Evolutionary conservation across 2,113 vertebrate species (phyloP), one percentile per base, ranked within the genome.

Genomic region (Rhegmatorhina hoffmannsi): DNA sequence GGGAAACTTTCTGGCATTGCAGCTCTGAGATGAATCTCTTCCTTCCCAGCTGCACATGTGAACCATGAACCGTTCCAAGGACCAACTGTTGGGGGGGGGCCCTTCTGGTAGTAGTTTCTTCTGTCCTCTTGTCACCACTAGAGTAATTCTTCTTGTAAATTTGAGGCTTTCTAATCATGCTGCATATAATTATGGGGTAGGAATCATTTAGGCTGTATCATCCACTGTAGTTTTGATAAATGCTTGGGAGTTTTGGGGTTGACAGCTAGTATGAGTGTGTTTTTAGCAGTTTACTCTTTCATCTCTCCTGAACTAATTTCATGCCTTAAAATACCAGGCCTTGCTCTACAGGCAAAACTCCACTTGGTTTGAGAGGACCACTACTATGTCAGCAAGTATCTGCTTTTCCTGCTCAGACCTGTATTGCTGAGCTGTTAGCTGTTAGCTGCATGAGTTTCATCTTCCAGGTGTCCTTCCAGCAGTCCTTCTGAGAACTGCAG

Each of bases 11-110:
- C 80, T 31, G 36, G 11, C 24, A 25, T 67, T n/a, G 87, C 56
- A n/a, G 0, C 31, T 72, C 69, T 31, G 47, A 84, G 38, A 19
- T 70, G 0, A 9, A 13, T 78, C 34, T 63, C 11, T 62, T 73
- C 17, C n/a, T 77, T 74, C 17, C 38, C 19, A 17, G 25, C 13
- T 90, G 86, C 40, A 31, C 0, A 0, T 17, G 50, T 0, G 1
- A 85, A 31, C 10, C 34, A 55, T 0, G 1, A 85, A 31, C 10
- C 34, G 7, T 75, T 59, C 36, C 46, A 53, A 81, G 50, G 16
- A 60, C 11, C 21, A 86, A 2, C 33, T 5, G 0, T 14, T 38
- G 34, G 5, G 7, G 8, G 2, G 9, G 4, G 4, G 7, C 11
- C 8, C 31, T 72, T 63, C 26, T 20, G 28, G 26, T 24, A 76